Evolutionary conservation across 1,140 invertebrate species (phyloP).

Genomic region (Proctacanthus coquilletti): DNA sequence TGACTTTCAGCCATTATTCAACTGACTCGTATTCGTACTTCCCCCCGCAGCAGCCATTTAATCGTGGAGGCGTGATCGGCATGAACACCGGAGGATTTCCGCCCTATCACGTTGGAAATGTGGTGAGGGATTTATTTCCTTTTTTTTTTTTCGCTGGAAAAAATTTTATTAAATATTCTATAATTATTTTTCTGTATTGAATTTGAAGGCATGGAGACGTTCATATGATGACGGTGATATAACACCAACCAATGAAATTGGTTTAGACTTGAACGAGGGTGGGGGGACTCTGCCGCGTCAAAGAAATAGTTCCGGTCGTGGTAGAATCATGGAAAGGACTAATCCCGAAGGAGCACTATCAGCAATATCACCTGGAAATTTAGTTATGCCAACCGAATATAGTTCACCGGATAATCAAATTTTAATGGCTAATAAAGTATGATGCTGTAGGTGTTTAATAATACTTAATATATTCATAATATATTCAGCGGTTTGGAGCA

Average conservation of each 20-base stretch:
- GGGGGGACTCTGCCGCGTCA: slow-evolving; percentile 76
- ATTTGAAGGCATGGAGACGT: slow-evolving; percentile 44
- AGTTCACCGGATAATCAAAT: too few species aligned
- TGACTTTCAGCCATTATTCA: slow-evolving; percentile 37
- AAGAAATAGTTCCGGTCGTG: slow-evolving; percentile 22
- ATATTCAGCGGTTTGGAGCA: too few species aligned
- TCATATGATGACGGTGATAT: slow-evolving; percentile 81
- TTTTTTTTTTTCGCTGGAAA: background rate
- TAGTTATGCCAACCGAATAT: too few species aligned
- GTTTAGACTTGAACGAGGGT: slow-evolving; percentile 33
- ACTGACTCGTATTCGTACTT: slow-evolving; percentile 27
- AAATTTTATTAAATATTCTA: background rate
- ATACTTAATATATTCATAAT: too few species aligned
- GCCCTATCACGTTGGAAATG: slow-evolving; percentile 18
- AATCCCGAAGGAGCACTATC: slow-evolving; percentile 30
- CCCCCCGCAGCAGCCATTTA: slow-evolving; percentile 34
- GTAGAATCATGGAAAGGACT: slow-evolving; percentile 28
- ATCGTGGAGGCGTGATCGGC: too few species aligned
- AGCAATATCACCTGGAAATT: too few species aligned
- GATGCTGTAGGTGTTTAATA: too few species aligned
- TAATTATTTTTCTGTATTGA: background rate
- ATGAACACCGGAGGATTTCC: too few species aligned
- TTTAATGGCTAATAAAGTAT: too few species aligned
- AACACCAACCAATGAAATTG: slow-evolving; percentile 66
- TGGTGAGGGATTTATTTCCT: background rate